Conservation (phyloP, 2,797 vertebrate species). For the Gallinago nigripennis region DNA sequence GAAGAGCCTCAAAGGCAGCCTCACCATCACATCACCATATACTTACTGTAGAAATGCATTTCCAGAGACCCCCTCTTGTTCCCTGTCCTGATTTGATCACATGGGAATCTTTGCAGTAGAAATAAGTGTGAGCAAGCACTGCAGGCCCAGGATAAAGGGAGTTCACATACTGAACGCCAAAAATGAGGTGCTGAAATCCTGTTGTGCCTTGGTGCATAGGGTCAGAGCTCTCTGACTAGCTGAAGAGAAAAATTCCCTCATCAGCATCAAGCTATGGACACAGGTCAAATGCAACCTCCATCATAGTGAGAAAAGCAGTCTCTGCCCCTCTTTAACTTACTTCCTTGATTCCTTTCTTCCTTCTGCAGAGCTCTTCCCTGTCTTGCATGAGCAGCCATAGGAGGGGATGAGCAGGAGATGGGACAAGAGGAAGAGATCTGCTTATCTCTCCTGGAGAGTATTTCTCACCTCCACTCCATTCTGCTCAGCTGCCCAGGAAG, state of each 20-base stretch:
- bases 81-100: neutral
- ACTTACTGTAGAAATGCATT: neutral
- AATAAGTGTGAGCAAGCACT: neutral
- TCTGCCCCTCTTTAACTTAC: neutral
- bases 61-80: neutral
- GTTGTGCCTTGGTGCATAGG: neutral
- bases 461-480: constrained; percentile 41
- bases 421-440: neutral
- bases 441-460: constrained; percentile 25
- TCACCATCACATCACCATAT: rapidly evolving
- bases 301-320: neutral
- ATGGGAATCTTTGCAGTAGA: neutral
- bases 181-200: neutral
- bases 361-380: neutral
- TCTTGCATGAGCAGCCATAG: neutral
- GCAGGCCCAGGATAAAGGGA: neutral
- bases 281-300: neutral
- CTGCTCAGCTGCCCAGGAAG: constrained; percentile 3
- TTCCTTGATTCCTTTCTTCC: no score
- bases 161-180: neutral
- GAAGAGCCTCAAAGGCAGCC: neutral
- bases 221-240: neutral
- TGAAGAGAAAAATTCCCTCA: neutral
- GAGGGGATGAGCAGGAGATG: neutral
- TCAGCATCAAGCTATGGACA: neutral